phyloP scores from a whole-genome alignment of 2,888 invertebrate genomes.

The Andrena dorsata region DNA sequence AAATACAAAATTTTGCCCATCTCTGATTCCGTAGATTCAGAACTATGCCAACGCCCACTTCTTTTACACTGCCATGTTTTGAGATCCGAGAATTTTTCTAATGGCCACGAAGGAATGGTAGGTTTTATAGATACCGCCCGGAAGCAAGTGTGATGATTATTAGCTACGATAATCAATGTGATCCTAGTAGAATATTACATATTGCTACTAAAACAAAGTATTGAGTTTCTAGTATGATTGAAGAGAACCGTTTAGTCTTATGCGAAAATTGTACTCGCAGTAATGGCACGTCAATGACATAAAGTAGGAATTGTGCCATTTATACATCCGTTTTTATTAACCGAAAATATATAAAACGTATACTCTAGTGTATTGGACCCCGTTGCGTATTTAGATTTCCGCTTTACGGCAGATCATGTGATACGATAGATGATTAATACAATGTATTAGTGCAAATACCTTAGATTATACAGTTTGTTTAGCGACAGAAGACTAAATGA shows the following conservation, averaged over 20 bases:
- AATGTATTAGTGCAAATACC: constrained; percentile 53
- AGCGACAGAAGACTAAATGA: constrained; percentile 34
- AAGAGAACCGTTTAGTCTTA: constrained; percentile 35
- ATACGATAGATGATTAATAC: constrained; percentile 49
- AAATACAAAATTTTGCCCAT: no score
- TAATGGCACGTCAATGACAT: constrained; percentile 29
- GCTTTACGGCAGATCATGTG: constrained; percentile 55
- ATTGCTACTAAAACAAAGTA: constrained; percentile 50
- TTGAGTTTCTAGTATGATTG: constrained; percentile 57
- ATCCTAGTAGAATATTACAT: constrained; percentile 63
- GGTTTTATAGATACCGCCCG: constrained; percentile 34
- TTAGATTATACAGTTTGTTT: constrained; percentile 46
- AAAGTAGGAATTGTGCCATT: constrained; percentile 50
- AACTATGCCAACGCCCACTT: constrained; percentile 11
- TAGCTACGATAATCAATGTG: constrained; percentile 57
- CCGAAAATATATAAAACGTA: constrained; percentile 24
- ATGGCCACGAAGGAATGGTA: constrained; percentile 3
- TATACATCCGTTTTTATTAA: constrained; percentile 42
- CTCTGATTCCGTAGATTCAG: not conserved
- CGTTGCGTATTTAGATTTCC: constrained; percentile 54
- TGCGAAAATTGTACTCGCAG: constrained; percentile 8
- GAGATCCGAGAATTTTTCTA: constrained; percentile 20
- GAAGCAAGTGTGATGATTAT: constrained; percentile 58
- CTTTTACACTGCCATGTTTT: constrained; percentile 41
- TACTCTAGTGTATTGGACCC: constrained; percentile 23